These are phyloP conservation scores for Caenorhabditis sp. DNA, from an alignment of 2,888 invertebrate species.

Conservation along the genomic window DNA sequence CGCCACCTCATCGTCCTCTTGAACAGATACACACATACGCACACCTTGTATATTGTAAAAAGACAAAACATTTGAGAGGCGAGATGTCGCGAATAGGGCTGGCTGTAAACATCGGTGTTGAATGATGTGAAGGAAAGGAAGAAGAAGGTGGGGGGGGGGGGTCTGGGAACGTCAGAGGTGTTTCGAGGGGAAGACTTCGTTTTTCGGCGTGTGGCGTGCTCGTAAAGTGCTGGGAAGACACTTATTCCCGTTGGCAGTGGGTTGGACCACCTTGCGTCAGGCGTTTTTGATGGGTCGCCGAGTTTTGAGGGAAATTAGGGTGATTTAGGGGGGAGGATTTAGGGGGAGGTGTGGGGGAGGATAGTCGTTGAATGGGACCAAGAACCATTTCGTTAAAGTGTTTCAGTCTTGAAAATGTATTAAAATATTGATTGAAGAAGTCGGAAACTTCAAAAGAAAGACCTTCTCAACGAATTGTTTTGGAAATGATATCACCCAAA, in stretches of 20 bases:
- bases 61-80: slow-evolving; percentile 35
- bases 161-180: slow-evolving; percentile 44
- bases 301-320: not conserved
- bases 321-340: too few species aligned
- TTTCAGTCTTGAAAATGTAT: too few species aligned
- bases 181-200: slow-evolving; percentile 6
- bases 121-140: slow-evolving; percentile 29
- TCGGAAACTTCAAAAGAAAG: too few species aligned
- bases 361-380: too few species aligned
- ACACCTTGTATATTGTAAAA: slow-evolving; percentile 55
- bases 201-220: slow-evolving; percentile 29
- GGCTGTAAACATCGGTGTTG: slow-evolving; percentile 50
- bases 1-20: not conserved
- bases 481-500: slow-evolving; percentile 7
- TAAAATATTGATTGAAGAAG: too few species aligned
- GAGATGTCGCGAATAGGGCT: slow-evolving; percentile 22
- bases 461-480: not conserved
- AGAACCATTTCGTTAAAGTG: too few species aligned
- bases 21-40: slow-evolving; percentile 36
- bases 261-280: not conserved
- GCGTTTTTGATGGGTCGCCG: not conserved
- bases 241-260: not conserved
- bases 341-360: not conserved
- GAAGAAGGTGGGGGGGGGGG: not conserved
- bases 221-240: slow-evolving; percentile 38